phyloP scores from a whole-genome alignment of 2,888 invertebrate genomes.

The Cloeon dipterum region DNA sequence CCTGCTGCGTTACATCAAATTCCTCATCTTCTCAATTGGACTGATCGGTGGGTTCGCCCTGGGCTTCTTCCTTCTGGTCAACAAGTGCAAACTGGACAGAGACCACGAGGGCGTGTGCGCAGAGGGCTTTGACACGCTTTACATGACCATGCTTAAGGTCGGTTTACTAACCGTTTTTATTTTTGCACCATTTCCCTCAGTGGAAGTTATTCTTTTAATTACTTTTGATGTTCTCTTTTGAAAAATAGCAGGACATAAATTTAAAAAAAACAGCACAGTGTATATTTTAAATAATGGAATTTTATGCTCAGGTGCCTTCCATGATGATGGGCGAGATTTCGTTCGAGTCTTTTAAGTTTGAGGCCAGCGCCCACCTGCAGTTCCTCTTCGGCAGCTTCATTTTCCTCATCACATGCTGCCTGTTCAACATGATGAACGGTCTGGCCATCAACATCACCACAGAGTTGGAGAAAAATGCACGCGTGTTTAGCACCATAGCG shows the following conservation, averaged over 20 bases:
- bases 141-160: not conserved
- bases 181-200: no score
- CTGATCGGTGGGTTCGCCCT: not conserved
- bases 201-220: no score
- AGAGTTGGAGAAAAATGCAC: not conserved
- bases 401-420: not conserved
- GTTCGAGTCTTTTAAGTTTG: not conserved
- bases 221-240: no score
- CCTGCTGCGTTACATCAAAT: not conserved
- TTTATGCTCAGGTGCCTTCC: no score
- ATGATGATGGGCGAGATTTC: constrained; percentile 1
- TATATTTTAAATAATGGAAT: no score
- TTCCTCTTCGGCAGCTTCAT: not conserved
- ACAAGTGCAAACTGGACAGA: not conserved
- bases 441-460: not conserved
- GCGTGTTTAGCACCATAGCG: not conserved
- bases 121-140: not conserved
- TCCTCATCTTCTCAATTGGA: not conserved
- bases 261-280: no score
- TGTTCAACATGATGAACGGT: constrained; percentile 1
- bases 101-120: not conserved
- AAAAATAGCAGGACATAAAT: no score
- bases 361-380: not conserved
- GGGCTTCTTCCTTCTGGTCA: not conserved
- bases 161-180: no score